These are phyloP conservation scores for Cossypha dichroa DNA, from an alignment of 2,797 vertebrate species.

Conservation along the genomic window DNA sequence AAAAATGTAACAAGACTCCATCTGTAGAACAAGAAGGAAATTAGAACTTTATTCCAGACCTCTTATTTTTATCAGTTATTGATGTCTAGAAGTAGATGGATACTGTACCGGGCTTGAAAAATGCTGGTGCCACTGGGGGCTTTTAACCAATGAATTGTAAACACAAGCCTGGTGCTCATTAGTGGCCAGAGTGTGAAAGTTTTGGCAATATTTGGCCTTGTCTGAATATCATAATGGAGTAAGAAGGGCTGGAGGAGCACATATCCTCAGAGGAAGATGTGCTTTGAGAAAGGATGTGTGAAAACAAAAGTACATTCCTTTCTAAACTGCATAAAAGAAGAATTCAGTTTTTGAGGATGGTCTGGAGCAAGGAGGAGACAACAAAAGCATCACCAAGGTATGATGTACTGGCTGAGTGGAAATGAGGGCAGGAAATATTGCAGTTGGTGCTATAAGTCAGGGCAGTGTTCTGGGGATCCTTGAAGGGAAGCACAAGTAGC, in stretches of 20 bases:
- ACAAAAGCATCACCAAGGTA: not conserved
- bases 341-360: not conserved
- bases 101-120: not conserved
- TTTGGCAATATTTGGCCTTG: not conserved
- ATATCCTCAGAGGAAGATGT: not conserved
- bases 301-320: not conserved
- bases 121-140: accelerated
- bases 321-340: not conserved
- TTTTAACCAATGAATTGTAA: not conserved
- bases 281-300: not conserved
- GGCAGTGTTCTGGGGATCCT: slow-evolving; percentile 16
- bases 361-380: not conserved
- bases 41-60: not conserved
- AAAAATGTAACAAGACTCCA: not conserved
- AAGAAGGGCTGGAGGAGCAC: not conserved
- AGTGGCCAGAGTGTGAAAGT: not conserved
- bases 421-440: slow-evolving; percentile 24
- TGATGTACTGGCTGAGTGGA: slow-evolving; percentile 4
- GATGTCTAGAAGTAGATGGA: not conserved
- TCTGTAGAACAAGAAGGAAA: not conserved
- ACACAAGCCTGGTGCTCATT: not conserved
- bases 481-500: slow-evolving; percentile 21
- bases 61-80: not conserved
- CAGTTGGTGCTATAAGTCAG: slow-evolving; percentile 14
- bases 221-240: not conserved